Percentiles rank a stretch among this genome's conserved stretches.
These are phyloP conservation scores for Myotis davidii DNA, from an alignment of 2,113 vertebrate species.

Conservation along the genomic window DNA sequence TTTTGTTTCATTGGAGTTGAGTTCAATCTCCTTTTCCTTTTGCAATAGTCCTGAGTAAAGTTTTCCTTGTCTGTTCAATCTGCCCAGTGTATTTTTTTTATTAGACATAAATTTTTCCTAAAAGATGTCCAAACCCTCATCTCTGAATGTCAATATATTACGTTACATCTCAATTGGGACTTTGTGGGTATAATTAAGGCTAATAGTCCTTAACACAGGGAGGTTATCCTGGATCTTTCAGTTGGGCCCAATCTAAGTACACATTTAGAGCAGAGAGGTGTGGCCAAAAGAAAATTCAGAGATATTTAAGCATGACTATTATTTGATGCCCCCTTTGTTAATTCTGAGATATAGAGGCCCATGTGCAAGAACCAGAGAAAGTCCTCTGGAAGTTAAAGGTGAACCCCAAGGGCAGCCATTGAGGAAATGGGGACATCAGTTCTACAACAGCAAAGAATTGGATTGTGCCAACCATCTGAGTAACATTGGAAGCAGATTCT, in stretches of 20 bases:
- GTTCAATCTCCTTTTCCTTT: background rate
- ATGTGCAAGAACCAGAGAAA: background rate
- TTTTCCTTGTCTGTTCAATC: background rate
- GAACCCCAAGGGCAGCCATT: background rate
- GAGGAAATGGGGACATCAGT: background rate
- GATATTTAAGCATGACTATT: background rate
- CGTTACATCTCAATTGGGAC: background rate
- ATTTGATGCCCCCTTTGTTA: background rate
- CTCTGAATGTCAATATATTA: background rate
- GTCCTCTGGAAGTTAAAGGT: background rate
- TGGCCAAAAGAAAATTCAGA: background rate
- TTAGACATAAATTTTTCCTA: too few species aligned
- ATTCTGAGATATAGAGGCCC: background rate
- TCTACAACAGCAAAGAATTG: background rate
- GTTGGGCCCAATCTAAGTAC: background rate
- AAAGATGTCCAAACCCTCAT: background rate
- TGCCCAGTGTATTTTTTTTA: background rate
- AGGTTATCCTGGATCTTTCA: background rate
- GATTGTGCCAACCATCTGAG: background rate
- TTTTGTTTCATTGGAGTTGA: background rate
- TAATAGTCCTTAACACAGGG: background rate
- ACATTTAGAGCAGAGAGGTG: background rate
- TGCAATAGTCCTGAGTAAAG: background rate
- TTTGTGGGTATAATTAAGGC: background rate
- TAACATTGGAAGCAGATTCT: background rate